Conservation (phyloP, 2,888 invertebrate genomes). For the Dryomyza anilis region DNA sequence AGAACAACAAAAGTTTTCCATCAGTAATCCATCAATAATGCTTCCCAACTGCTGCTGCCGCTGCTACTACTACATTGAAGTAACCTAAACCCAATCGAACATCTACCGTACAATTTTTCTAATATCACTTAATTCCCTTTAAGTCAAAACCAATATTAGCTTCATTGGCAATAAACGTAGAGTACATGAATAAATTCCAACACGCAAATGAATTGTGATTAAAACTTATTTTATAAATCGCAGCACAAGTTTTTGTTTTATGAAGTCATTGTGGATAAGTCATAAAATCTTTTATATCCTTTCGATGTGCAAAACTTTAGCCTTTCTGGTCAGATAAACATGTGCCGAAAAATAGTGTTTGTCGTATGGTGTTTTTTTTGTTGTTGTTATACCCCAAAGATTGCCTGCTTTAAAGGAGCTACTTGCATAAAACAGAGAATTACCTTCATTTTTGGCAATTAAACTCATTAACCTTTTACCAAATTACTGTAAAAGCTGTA, state of each 20-base stretch:
- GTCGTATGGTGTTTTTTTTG: too few species aligned
- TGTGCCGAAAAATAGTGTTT: too few species aligned
- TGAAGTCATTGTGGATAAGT: background rate
- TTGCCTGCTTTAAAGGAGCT: too few species aligned
- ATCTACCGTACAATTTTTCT: too few species aligned
- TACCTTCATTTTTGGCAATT: background rate
- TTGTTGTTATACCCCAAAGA: too few species aligned
- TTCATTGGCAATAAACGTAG: background rate
- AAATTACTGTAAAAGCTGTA: background rate
- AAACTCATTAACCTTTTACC: background rate
- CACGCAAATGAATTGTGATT: constrained; percentile 15
- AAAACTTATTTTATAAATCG: constrained; percentile 8
- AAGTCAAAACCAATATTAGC: background rate
- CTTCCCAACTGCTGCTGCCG: too few species aligned
- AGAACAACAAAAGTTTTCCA: constrained; percentile 4
- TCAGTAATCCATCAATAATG: constrained; percentile 21
- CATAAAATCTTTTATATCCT: constrained; percentile 6
- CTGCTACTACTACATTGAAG: too few species aligned
- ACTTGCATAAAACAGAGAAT: too few species aligned
- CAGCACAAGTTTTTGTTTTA: background rate
- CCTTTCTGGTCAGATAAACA: too few species aligned
- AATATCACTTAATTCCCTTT: too few species aligned
- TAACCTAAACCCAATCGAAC: too few species aligned
- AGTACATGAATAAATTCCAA: background rate
- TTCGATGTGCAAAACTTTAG: too few species aligned